phyloP scores from a whole-genome alignment of 2,888 invertebrate genomes.

The Tachina lurida region DNA sequence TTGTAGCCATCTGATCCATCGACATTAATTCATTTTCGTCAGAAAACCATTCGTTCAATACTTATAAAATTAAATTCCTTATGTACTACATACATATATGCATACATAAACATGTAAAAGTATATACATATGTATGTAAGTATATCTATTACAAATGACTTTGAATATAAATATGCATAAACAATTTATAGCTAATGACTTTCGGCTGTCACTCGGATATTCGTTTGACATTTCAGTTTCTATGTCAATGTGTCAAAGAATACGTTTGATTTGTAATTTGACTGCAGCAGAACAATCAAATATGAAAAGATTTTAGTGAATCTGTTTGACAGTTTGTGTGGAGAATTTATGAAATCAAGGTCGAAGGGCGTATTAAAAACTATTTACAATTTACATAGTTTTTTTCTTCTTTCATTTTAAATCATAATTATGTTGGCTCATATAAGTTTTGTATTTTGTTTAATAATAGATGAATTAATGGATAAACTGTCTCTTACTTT shows the following conservation, averaged over 20 bases:
- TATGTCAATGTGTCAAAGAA: constrained; percentile 60
- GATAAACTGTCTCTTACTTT: no score
- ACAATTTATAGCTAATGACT: constrained; percentile 58
- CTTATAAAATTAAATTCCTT: no score
- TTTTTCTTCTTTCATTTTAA: neutral
- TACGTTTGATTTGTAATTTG: constrained; percentile 40
- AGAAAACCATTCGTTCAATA: no score
- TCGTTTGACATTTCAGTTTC: constrained; percentile 57
- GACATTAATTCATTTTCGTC: no score
- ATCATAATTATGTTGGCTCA: neutral
- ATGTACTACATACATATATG: neutral
- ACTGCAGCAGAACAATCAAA: constrained; percentile 36
- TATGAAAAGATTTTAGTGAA: constrained; percentile 21
- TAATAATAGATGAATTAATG: no score
- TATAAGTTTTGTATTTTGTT: neutral
- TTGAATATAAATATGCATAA: constrained; percentile 31
- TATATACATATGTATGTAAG: neutral
- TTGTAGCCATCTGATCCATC: no score
- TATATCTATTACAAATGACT: constrained; percentile 52
- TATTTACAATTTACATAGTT: constrained; percentile 12
- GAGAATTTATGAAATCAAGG: constrained; percentile 63
- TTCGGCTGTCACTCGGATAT: constrained; percentile 17
- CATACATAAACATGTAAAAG: neutral
- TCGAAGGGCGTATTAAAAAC: constrained; percentile 48
- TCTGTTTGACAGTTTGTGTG: constrained; percentile 53